phyloP scores from a whole-genome alignment of 2,113 vertebrate species.

The Podarcis raffonei region DNA sequence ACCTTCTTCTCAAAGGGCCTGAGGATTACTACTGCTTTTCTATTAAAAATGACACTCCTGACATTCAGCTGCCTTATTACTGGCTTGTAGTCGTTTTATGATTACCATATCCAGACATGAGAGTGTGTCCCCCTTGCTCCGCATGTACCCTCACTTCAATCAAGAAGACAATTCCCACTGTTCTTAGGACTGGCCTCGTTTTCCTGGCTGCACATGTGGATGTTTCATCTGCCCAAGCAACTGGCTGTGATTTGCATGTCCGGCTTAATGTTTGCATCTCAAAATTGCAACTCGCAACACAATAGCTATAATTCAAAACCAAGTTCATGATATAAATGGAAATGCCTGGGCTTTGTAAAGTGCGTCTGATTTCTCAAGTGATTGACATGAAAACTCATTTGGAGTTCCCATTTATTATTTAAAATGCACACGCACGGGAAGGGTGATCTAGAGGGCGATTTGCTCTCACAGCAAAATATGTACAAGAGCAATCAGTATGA shows the following conservation, averaged over 20 bases:
- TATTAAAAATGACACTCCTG: neutral
- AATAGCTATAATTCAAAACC: neutral
- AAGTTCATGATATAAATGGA: neutral
- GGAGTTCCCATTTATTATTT: slow-evolving; percentile 1
- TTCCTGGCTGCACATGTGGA: neutral
- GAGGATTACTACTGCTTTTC: neutral
- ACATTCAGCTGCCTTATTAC: neutral
- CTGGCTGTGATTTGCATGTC: neutral
- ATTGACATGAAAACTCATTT: slow-evolving; percentile 2
- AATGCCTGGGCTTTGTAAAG: neutral
- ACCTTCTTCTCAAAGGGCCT: neutral
- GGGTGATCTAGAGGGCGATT: slow-evolving; percentile 12
- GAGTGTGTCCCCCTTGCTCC: too few species aligned
- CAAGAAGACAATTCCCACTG: neutral
- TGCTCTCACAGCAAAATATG: slow-evolving; percentile 9
- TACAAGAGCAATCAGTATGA: slow-evolving; percentile 19
- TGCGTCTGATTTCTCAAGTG: neutral
- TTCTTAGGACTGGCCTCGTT: neutral
- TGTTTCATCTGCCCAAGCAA: neutral
- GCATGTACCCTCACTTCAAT: too few species aligned
- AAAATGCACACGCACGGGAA: neutral
- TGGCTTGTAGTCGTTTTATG: neutral
- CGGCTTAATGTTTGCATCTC: neutral
- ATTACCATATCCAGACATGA: neutral
- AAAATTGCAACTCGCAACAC: neutral